Evolutionary conservation across 2,888 invertebrate genomes (phyloP).

Genomic region (Diarsia dahlii): DNA sequence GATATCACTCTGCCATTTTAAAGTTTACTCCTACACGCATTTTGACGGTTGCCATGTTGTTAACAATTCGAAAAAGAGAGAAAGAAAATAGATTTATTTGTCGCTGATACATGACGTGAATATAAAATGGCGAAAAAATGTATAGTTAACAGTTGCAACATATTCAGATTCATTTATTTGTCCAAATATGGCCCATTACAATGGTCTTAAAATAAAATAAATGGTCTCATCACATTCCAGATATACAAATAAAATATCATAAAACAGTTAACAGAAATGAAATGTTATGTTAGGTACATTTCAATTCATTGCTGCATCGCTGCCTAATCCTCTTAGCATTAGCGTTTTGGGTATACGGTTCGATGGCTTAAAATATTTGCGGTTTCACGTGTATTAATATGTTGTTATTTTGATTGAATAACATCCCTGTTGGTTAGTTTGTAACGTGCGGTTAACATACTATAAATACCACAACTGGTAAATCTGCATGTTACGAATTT

Average conservation of each 20-base stretch:
- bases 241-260: too few species aligned
- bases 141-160: too few species aligned
- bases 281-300: constrained; percentile 16
- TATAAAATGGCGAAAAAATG: too few species aligned
- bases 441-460: constrained; percentile 21
- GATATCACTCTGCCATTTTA: constrained; percentile 30
- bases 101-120: too few species aligned
- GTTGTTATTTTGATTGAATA: constrained; percentile 39
- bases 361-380: constrained; percentile 34
- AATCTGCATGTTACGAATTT: not conserved
- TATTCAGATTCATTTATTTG: too few species aligned
- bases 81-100: too few species aligned
- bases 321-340: constrained; percentile 55
- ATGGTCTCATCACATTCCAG: too few species aligned
- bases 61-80: constrained; percentile 41
- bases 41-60: constrained; percentile 14
- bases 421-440: not conserved
- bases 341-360: constrained; percentile 26
- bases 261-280: too few species aligned
- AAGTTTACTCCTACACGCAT: constrained; percentile 26
- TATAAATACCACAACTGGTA: constrained; percentile 2
- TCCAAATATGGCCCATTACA: too few species aligned
- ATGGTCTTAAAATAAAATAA: too few species aligned
- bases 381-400: constrained; percentile 28
- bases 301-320: not conserved